phyloP scores from a whole-genome alignment of 2,888 invertebrate genomes.

The Orthosia gracilis region DNA sequence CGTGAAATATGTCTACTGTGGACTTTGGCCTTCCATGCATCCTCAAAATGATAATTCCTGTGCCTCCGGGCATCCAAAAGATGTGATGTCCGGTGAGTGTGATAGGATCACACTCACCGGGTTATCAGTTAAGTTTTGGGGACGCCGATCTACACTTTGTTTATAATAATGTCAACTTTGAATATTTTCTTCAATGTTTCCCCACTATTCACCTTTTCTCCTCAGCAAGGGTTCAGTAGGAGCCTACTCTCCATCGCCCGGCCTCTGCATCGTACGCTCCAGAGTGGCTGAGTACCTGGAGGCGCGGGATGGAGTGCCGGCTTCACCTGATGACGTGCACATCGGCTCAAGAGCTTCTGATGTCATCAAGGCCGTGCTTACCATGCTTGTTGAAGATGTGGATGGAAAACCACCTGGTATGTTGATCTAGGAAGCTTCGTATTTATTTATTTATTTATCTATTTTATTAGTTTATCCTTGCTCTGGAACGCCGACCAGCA shows the following conservation, averaged over 20 bases:
- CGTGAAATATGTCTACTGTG: neutral
- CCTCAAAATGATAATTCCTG: neutral
- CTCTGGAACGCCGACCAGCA: too few relatives aligned
- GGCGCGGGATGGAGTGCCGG: slow-evolving; percentile 92
- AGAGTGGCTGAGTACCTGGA: slow-evolving; percentile 96
- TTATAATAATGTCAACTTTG: too few relatives aligned
- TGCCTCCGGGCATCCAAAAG: neutral
- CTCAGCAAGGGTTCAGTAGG: slow-evolving; percentile 95
- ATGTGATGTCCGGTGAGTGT: too few relatives aligned
- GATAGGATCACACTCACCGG: too few relatives aligned
- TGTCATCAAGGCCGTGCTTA: slow-evolving; percentile 96
- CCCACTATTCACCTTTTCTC: neutral
- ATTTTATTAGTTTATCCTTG: too few relatives aligned
- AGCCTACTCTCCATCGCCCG: slow-evolving; percentile 96
- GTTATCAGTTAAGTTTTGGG: too few relatives aligned
- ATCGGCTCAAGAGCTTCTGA: slow-evolving; percentile 98
- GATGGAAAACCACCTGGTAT: slow-evolving; percentile 90
- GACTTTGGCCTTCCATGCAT: neutral
- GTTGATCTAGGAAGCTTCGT: too few relatives aligned
- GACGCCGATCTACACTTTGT: too few relatives aligned
- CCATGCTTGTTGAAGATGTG: slow-evolving; percentile 91
- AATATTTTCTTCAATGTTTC: neutral
- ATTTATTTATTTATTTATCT: too few relatives aligned
- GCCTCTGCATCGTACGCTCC: slow-evolving; percentile 95
- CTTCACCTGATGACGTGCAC: slow-evolving; percentile 94